Base-by-base conservation (phyloP, 2,113 vertebrate species). In the Sialia sialis region DNA sequence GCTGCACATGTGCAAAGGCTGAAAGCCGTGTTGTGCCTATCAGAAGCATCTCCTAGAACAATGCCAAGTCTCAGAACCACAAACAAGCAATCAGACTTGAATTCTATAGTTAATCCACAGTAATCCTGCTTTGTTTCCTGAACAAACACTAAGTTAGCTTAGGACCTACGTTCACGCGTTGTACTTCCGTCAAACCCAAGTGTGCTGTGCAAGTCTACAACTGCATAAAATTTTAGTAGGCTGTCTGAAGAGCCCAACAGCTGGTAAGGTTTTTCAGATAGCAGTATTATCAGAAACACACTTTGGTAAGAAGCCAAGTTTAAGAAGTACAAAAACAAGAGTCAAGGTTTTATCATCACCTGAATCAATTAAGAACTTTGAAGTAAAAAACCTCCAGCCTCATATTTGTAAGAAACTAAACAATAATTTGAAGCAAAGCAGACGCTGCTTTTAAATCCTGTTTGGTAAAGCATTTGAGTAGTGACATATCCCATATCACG, bases 391-490 rank as follows among this genome's bases (percentile, higher is more conserved):
- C 2, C 10, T 76, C 55, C 38, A 88, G 26, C 10, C 38, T 9
- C 14, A 2, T 54, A 68, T 68, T 85, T 69, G 10, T 76, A 69
- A 38, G 29, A 76, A 73, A 87, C 13, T 2, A 11, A 81, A 14
- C 48, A 82, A 60, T 2, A 75, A 27, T 44, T 73, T 84, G 78
- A 95, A 79, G 55, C 15, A 94, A 94, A 93, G 49, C 81, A 92
- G 84, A 87, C 8, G 2, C 38, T 76, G 58, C 52, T 82, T 87
- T 66, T 54, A 92, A 75, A 29, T 87, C 60, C 13, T 27, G n/a
- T 49, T 79, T 2, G 11, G 51, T 81, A 87, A 81, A 75, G 44
- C 56, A 52, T n/a, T 54, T 82, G 25, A 90, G 6, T 73, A 86
- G 29, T 68, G 87, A 91, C 13, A 72, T 67, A 89, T 22, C 8